Evolutionary conservation across 2,113 vertebrate genomes (phyloP).

Genomic region (Carollia perspicillata): DNA sequence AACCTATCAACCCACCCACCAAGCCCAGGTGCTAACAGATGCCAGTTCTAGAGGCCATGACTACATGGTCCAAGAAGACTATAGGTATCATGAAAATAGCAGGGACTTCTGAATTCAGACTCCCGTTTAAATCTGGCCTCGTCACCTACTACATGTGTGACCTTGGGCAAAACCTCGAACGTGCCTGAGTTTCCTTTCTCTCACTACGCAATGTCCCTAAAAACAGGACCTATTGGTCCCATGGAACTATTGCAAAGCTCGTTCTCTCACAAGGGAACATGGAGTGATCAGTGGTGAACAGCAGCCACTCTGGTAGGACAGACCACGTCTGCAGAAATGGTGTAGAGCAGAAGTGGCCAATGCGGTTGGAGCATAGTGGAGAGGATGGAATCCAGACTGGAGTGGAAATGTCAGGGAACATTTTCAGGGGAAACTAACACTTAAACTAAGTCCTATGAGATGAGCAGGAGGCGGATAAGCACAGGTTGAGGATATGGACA

Average conservation of each 20-base stretch:
- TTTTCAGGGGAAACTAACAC: not conserved
- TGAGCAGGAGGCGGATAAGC: not conserved
- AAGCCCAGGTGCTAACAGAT: not conserved
- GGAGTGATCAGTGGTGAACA: not conserved
- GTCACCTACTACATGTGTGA: not conserved
- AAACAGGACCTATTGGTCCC: not conserved
- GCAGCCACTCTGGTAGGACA: not conserved
- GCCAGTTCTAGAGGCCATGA: not conserved
- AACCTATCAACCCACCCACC: not conserved
- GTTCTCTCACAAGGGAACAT: not conserved
- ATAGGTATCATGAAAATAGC: not conserved
- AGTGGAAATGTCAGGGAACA: not conserved
- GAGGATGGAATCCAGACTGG: not conserved
- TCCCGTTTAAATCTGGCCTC: not conserved
- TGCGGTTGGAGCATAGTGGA: rapidly evolving
- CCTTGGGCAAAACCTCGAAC: not conserved
- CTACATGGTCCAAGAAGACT: not conserved
- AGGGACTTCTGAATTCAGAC: not conserved
- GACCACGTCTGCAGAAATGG: not conserved
- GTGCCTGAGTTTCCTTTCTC: not conserved
- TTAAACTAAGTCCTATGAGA: not conserved
- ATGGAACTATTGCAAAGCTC: not conserved
- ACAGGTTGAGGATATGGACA: not conserved
- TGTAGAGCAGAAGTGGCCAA: not conserved
- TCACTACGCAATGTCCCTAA: not conserved